Evolutionary conservation across 2,797 vertebrate genomes (phyloP), one percentile per base, ranked within the genome.

Genomic region (Tamandua tetradactyla): DNA sequence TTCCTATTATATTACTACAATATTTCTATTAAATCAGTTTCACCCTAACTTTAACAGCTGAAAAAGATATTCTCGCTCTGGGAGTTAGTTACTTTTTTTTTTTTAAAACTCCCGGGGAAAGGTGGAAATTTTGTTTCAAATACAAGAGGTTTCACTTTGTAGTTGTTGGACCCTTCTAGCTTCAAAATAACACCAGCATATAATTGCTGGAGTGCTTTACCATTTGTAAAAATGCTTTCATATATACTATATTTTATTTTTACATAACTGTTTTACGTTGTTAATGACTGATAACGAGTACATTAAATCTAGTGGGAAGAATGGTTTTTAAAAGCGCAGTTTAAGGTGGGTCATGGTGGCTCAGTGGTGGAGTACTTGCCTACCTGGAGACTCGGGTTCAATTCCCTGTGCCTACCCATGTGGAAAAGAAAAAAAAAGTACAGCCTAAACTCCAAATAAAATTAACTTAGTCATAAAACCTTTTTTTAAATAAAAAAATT

Each of bases 61-160:
- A 32, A 80, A 82, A 93, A 87, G 18, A 37, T 4, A 62, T 37
- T 86, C 68, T 90, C 25, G n/a, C 17, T 89, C 23, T 62, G 87
- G 72, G 47, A 93, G 22, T 87, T 80, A 68, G 61, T 92, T 94
- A 75, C 20, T 37, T 87, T n/a, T 76, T 8, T 23, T n/a, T n/a
- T n/a, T n/a, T n/a, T n/a, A 27, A n/a, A 10, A 13, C 40, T 85
- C 72, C 89, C 68, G 1, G n/a, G 32, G 42, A 93, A 89, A 80
- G 15, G 23, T 59, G 40, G 47, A 90, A 82, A 75, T 94, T 86
- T 90, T 91, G 86, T 95, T 91, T 95, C n/a, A 91, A 90, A 87
- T 89, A 74, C 6, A 79, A 92, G 23, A 90, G 25, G n/a, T 81
- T 95, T 72, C 59, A 79, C 57, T 93, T 84, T 74, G 35, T 94